These are phyloP conservation scores for Masticophis lateralis DNA, from an alignment of 2,797 vertebrate genomes.

Conservation along the genomic window DNA sequence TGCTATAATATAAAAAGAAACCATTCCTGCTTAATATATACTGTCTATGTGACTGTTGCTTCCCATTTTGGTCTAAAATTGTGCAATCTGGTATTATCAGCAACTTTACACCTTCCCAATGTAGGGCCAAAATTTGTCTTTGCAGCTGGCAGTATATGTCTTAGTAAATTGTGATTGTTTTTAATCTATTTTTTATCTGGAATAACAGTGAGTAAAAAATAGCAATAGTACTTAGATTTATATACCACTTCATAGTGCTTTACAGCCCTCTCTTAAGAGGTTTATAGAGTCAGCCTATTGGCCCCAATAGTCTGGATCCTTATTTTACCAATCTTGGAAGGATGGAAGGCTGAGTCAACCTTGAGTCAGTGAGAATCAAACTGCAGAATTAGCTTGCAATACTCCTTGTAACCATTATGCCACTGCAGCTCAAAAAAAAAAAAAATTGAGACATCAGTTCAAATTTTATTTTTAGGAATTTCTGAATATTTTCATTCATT, in stretches of 20 bases:
- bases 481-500: neutral
- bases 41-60: neutral
- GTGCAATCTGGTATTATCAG: neutral
- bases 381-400: too few relatives aligned
- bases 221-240: neutral
- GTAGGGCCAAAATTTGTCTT: neutral
- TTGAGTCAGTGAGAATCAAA: too few relatives aligned
- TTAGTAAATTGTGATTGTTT: neutral
- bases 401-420: too few relatives aligned
- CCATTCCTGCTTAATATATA: neutral
- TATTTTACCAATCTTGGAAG: too few relatives aligned
- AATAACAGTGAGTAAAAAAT: neutral
- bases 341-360: too few relatives aligned
- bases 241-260: neutral
- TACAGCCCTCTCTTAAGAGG: too few relatives aligned
- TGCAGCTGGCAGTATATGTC: neutral
- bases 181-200: neutral
- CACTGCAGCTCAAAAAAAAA: too few relatives aligned
- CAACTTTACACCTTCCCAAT: neutral
- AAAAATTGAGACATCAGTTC: neutral
- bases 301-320: too few relatives aligned
- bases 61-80: neutral
- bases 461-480: neutral
- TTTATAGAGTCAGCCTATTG: too few relatives aligned
- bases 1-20: neutral